phyloP scores from a whole-genome alignment of 2,113 vertebrate species.

The Smithornis capensis region DNA sequence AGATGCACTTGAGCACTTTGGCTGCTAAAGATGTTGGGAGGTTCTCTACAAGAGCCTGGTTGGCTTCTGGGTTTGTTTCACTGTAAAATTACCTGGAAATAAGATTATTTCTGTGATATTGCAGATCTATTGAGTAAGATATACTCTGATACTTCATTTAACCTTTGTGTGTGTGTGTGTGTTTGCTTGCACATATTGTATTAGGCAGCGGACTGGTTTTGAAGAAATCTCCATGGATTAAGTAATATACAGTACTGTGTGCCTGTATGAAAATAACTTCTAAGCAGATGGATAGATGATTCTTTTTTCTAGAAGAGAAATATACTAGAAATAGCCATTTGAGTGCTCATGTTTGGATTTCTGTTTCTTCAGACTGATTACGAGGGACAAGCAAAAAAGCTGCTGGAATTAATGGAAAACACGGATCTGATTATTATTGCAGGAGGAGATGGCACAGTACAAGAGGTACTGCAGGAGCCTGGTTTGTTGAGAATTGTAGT shows the following conservation, averaged over 20 bases:
- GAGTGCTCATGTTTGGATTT: neutral
- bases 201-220: neutral
- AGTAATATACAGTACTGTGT: neutral
- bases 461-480: slow-evolving; percentile 79
- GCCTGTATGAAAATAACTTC: neutral
- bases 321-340: neutral
- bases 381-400: slow-evolving; percentile 95
- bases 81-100: neutral
- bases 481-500: neutral
- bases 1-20: neutral
- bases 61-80: neutral
- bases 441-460: slow-evolving; percentile 93
- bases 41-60: neutral
- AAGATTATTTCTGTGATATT: neutral
- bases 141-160: neutral
- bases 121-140: neutral
- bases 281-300: neutral
- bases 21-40: neutral
- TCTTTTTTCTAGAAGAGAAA: neutral
- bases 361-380: slow-evolving; percentile 88
- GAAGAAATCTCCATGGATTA: neutral
- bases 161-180: neutral
- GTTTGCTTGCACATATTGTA: neutral
- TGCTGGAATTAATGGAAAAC: slow-evolving; percentile 91
- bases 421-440: slow-evolving; percentile 94